Percentiles rank a stretch among this genome's conserved stretches.
Evolutionary conservation across 2,113 vertebrate species (phyloP).

Genomic region (Clarias macrocephalus): DNA sequence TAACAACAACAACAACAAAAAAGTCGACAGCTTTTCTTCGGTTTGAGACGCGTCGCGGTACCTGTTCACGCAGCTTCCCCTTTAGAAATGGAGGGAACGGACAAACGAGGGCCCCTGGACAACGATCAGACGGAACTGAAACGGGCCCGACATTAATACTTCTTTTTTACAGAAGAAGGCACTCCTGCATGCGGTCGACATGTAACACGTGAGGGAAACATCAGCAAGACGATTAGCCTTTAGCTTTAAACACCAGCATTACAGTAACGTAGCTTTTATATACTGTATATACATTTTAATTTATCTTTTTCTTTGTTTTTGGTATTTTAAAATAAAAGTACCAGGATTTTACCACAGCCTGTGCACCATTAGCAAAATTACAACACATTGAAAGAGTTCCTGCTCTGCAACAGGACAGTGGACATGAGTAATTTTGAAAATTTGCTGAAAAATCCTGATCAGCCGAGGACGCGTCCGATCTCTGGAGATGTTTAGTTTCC

Average conservation of each 20-base stretch:
- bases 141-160: slow-evolving; percentile 63
- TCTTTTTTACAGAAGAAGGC: slow-evolving; percentile 73
- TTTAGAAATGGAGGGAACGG: slow-evolving; percentile 38
- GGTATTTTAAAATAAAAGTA: slow-evolving; percentile 75
- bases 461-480: neutral
- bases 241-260: slow-evolving; percentile 70
- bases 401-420: slow-evolving; percentile 59
- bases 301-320: slow-evolving; percentile 78
- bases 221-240: slow-evolving; percentile 68
- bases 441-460: slow-evolving; percentile 43
- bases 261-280: slow-evolving; percentile 57
- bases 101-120: slow-evolving; percentile 65
- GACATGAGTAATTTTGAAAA: slow-evolving; percentile 50
- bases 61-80: slow-evolving; percentile 64
- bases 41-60: slow-evolving; percentile 57
- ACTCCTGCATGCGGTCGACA: slow-evolving; percentile 61
- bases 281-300: slow-evolving; percentile 39
- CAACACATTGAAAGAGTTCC: slow-evolving; percentile 63
- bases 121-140: slow-evolving; percentile 59
- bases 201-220: slow-evolving; percentile 60
- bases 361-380: slow-evolving; percentile 71
- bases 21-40: slow-evolving; percentile 54
- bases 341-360: slow-evolving; percentile 74
- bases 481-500: neutral
- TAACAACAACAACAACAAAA: slow-evolving; percentile 58